Percentiles rank a stretch among this genome's conserved stretches.
Conservation (phyloP, 92 coral and sea anemone genomes). For the Palythoa grandiflora region DNA sequence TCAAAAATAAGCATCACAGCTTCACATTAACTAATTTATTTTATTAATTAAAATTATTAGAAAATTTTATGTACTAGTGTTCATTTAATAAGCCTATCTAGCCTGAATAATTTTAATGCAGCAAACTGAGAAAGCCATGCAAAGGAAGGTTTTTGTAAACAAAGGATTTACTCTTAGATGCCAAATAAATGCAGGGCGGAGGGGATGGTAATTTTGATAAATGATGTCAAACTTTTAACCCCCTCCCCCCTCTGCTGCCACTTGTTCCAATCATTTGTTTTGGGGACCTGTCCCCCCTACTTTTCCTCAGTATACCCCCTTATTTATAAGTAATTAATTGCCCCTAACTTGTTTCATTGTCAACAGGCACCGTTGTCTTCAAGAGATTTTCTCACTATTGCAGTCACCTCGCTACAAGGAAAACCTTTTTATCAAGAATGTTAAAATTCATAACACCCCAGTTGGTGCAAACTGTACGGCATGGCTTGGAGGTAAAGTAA, state of each 20-base stretch:
- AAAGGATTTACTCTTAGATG: not conserved
- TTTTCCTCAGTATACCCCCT: too few relatives aligned
- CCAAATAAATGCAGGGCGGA: not conserved
- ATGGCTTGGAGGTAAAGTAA: slow-evolving; percentile 91
- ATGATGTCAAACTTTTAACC: too few relatives aligned
- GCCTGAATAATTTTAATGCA: too few relatives aligned
- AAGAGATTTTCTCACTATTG: slow-evolving; percentile 91
- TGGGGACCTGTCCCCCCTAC: not conserved
- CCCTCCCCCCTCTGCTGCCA: too few relatives aligned
- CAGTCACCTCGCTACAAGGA: slow-evolving; percentile 94
- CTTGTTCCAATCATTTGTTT: not conserved
- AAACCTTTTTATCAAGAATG: slow-evolving; percentile 81
- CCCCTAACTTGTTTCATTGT: not conserved
- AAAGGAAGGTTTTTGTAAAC: too few relatives aligned
- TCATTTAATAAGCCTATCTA: too few relatives aligned
- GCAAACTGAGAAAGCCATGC: too few relatives aligned
- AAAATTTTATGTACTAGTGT: too few relatives aligned
- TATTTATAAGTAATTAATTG: too few relatives aligned
- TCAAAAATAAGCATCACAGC: too few relatives aligned
- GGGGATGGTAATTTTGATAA: not conserved
- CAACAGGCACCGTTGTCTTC: slow-evolving; percentile 92
- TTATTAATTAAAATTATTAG: too few relatives aligned
- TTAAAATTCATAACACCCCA: slow-evolving; percentile 93
- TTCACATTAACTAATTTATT: too few relatives aligned
- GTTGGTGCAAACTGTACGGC: slow-evolving; percentile 91